Base-by-base conservation (phyloP, 2,888 invertebrate genomes). In the Cephalotes varians region DNA sequence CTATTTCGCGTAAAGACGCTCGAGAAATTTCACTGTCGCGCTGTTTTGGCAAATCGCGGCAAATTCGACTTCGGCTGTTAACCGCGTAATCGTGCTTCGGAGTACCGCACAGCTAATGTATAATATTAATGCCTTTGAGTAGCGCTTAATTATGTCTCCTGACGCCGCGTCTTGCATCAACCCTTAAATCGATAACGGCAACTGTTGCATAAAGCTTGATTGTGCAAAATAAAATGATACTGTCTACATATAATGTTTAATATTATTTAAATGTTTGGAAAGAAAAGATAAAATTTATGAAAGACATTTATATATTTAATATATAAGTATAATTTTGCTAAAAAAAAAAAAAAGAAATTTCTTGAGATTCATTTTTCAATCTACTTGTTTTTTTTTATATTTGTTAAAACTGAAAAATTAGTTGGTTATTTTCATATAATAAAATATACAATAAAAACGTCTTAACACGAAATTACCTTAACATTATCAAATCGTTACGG, bases 121-220 rank as follows among this genome's bases (percentile, higher is more conserved):
- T 54, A 65, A 54, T 54, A 21, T 56, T 62, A 44, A 73, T 40
- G 28, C 21, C 44, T 73, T 62, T 62, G 44, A 60, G 4, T 37
- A 15, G 15, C 1, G 21, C 31, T 34, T 37, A 5, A 34, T 37
- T 40, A 3, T 44, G 28, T 60, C 40, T 31, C 44, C 58, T 44
- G 25, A 31, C 54, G 28, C 54, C 28, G n/a, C 7, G n/a, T 31
- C n/a, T n/a, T 21, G 40, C 9, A 51, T 72, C 25, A 18, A 56
- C 6, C 12, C 10, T 37, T 40, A 18, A 54, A 1, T 25, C 12
- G 28, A 56, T 40, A n/a, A 40, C 1, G n/a, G 58, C 4, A 58
- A 58, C n/a, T 44, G 15, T 34, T 54, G 2, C 12, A n/a, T 1
- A 0, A 28, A 49, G 31, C 49, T 67, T n/a, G 31, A 21, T 69